phyloP scores from a whole-genome alignment of 2,888 invertebrate species.

The Andrena minutula region DNA sequence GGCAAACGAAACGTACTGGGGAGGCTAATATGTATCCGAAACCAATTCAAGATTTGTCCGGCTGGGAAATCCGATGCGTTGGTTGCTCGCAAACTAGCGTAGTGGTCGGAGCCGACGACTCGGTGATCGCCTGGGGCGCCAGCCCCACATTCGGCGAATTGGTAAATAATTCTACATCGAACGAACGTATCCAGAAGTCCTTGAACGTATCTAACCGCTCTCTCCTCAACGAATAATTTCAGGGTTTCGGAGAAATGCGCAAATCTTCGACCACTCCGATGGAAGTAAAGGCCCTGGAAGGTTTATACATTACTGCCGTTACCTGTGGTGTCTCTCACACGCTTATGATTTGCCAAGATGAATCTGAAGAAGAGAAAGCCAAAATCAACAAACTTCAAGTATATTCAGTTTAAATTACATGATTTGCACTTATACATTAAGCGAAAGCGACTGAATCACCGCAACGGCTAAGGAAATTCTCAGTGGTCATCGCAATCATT shows the following conservation, averaged over 20 bases:
- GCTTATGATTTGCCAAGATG: constrained; percentile 89
- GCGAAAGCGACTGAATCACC: constrained; percentile 30
- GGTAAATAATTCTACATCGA: constrained; percentile 85
- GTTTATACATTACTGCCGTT: constrained; percentile 91
- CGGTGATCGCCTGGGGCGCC: constrained; percentile 96
- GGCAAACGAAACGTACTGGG: constrained; percentile 96
- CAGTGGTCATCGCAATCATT: constrained; percentile 26
- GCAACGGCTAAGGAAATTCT: constrained; percentile 18
- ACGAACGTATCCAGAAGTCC: background rate
- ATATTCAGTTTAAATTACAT: constrained; percentile 81
- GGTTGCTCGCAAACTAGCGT: constrained; percentile 94
- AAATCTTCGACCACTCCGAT: constrained; percentile 95
- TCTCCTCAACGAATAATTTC: constrained; percentile 12
- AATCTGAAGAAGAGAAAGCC: constrained; percentile 88
- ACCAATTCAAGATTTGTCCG: constrained; percentile 96
- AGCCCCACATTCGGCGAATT: constrained; percentile 97
- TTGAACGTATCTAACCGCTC: background rate
- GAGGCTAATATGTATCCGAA: constrained; percentile 99
- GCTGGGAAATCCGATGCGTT: constrained; percentile 95
- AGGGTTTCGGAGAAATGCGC: constrained; percentile 95
- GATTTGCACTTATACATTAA: constrained; percentile 33
- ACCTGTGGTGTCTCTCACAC: constrained; percentile 95
- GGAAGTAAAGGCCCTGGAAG: constrained; percentile 92
- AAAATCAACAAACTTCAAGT: constrained; percentile 88
- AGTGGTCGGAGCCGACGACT: constrained; percentile 95